Evolutionary conservation across 2,888 invertebrate species (phyloP).

Genomic region (Argyresthia albistria): DNA sequence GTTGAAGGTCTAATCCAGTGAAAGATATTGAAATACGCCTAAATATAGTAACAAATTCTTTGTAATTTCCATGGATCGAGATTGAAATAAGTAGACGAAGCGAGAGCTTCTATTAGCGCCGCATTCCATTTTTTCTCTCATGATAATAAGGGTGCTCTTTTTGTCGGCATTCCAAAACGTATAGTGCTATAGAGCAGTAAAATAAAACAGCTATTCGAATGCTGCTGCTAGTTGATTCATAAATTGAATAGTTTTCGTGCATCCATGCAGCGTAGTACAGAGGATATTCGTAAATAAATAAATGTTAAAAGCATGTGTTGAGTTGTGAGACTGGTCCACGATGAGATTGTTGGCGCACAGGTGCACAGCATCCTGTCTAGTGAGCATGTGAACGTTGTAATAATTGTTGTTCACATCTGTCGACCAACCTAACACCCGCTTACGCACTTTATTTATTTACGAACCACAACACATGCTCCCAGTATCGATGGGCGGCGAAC

Average conservation of each 20-base stretch:
- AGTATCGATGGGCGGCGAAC: neutral
- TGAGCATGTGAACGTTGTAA: constrained; percentile 32
- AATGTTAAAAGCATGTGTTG: constrained; percentile 7
- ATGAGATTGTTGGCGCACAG: constrained; percentile 43
- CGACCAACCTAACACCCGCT: constrained; percentile 10
- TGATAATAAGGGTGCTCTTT: constrained; percentile 19
- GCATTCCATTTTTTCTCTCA: neutral
- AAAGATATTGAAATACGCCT: too few species aligned
- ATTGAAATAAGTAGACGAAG: too few species aligned
- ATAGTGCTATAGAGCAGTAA: neutral
- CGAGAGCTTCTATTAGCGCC: neutral
- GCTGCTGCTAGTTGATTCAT: neutral
- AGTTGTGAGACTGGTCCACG: constrained; percentile 37
- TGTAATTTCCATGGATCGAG: too few species aligned
- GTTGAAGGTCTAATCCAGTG: too few species aligned
- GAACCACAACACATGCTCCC: neutral
- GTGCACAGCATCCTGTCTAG: constrained; percentile 57
- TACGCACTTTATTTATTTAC: constrained; percentile 3
- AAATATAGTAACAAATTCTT: too few species aligned
- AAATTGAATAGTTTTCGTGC: neutral
- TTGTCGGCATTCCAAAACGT: constrained; percentile 20
- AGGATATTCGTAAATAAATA: constrained; percentile 1
- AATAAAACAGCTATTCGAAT: neutral
- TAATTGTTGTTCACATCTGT: constrained; percentile 54
- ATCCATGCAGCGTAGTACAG: neutral